Evolutionary conservation across 2,797 vertebrate genomes (phyloP), one percentile per base, ranked within the genome.

Genomic region (Fringilla coelebs): DNA sequence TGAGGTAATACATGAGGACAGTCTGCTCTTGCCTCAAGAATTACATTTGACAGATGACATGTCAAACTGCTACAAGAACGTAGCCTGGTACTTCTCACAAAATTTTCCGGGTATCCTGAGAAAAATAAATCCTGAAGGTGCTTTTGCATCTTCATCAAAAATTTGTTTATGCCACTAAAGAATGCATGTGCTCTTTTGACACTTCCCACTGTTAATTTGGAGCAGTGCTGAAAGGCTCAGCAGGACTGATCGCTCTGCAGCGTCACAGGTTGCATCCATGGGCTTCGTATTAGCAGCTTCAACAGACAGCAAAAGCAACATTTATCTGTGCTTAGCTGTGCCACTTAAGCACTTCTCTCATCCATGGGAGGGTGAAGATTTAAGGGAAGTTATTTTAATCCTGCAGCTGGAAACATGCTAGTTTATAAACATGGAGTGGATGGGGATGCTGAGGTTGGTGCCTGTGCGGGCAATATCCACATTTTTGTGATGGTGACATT

Each of bases 11-110:
- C n/a, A 85, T 88, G 52, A 65, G 62, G 72, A 51, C 66, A 75
- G 65, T 52, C 74, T 95, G 26, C 58, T 94, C 58, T 91, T 91
- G 65, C 67, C 41, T 79, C 18, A 24, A 70, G 90, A 94, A 91
- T 91, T 78, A 36, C 10, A 8, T 85, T 85, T 94, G 70, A 54
- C 55, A 84, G 55, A 29, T 57, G 85, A 18, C 48, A 40, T 62
- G 85, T 79, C 31, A 77, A 36, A 45, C 45, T 87, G 54, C 60
- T 75, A 38, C 49, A 36, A 57, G 75, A 96, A 62, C 36, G 49
- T 72, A 67, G 82, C 81, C 61, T 80, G 41, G 70, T 90, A 17
- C 38, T 62, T 32, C 84, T 38, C 36, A 19, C 6, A 31, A 76
- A 76, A 36, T 34, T 48, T 36, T 61, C 29, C 62, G 57, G 54